Base-by-base conservation (phyloP, 2,113 vertebrate species). In the Symphodus melops region DNA sequence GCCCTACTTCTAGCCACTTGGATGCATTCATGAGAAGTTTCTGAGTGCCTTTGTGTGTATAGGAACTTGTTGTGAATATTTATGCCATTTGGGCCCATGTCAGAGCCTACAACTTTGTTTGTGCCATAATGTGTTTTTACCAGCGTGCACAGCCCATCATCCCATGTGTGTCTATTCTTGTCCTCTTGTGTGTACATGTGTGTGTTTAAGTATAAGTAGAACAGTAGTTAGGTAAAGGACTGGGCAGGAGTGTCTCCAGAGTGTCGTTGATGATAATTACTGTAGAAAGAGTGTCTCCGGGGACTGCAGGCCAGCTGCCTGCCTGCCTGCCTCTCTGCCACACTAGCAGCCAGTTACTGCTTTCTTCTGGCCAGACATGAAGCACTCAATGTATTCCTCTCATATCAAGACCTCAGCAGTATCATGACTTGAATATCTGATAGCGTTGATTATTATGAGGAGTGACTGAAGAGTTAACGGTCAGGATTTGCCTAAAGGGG, bases 241-340 rank as follows among this genome's bases (percentile, higher is more conserved):
- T 74, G 33, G 48, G 80, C 77, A 65, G 76, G 56, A 39, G 61
- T 60, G 81, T 92, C 88, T 92, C 89, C 57, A 39, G 89, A 91
- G 90, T 77, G 81, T 84, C 73, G 80, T 73, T 92, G 92, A 86
- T 90, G 91, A 91, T 94, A 94, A 94, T 94, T 93, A 90, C 85
- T 90, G 81, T 91, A 82, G 89, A 93, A 84, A 82, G 86, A 84
- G 70, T 10, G 75, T 89, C 91, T 90, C 89, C 3, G n/a, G 76
- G 79, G 92, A 86, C 65, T 25, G 68, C 75, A 54, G 67, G 66
- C 76, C 86, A 84, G 84, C 88, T 91, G 91, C 83, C 42, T 68
- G 37, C 59, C 17, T 68, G 52, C 64, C 20, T 71, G 51, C 54
- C 67, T 85, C 61, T 74, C 77, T 78, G 77, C 84, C 39, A 41